Conservation (phyloP, 2,113 vertebrate species). For the Bettongia penicillata region DNA sequence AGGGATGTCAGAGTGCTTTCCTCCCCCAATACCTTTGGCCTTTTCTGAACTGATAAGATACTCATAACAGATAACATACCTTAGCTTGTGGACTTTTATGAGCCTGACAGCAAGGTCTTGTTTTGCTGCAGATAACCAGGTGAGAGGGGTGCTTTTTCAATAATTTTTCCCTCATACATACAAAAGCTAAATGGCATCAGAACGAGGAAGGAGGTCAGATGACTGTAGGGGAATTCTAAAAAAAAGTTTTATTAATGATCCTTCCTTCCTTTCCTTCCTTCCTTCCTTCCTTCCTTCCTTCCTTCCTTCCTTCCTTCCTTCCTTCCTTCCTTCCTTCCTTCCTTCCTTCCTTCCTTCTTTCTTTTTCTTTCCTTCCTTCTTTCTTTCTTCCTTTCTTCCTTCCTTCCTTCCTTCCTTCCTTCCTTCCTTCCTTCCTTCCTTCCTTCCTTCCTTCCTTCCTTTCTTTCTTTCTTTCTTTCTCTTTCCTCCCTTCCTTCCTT, state of each 20-base stretch:
- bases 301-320: neutral
- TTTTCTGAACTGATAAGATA: neutral
- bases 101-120: neutral
- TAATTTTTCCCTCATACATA: neutral
- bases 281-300: too few species aligned
- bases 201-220: neutral
- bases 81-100: neutral
- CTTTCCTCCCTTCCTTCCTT: too few species aligned
- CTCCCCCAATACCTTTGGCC: neutral
- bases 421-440: neutral
- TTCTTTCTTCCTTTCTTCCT: neutral
- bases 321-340: neutral
- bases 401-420: neutral
- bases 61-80: neutral
- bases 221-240: neutral
- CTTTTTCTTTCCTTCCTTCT: neutral
- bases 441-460: neutral
- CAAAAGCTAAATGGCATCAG: neutral
- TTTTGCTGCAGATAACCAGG: neutral
- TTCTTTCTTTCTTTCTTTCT: neutral
- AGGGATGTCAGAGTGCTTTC: neutral
- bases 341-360: too few species aligned
- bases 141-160: neutral
- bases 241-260: neutral
- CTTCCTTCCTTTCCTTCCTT: neutral